These are phyloP conservation scores for Panthera leo DNA, from an alignment of 2,113 vertebrate species.

Conservation along the genomic window DNA sequence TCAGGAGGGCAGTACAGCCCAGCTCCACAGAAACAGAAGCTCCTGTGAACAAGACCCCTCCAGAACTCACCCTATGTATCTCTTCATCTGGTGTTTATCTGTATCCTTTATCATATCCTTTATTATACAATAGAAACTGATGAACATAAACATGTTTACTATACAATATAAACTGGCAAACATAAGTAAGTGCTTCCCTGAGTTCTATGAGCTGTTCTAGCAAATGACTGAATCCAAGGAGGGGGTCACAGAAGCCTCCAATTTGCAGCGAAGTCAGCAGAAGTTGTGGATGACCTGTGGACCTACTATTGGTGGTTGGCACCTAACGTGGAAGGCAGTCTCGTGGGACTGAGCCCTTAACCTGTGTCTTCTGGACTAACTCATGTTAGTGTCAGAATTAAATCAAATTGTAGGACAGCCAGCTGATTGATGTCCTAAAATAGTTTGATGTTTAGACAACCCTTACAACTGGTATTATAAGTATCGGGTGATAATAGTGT, in stretches of 20 bases:
- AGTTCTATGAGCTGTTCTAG: background rate
- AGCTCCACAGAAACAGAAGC: background rate
- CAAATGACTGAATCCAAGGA: background rate
- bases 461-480: background rate
- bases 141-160: background rate
- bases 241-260: background rate
- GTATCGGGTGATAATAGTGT: background rate
- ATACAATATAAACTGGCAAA: background rate
- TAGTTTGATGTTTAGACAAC: background rate
- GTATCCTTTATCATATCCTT: background rate
- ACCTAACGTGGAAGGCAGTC: background rate
- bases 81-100: background rate
- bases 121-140: background rate
- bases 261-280: background rate
- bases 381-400: background rate
- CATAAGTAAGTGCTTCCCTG: background rate
- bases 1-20: background rate
- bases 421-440: background rate
- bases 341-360: background rate
- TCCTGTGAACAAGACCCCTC: background rate
- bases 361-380: background rate
- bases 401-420: background rate
- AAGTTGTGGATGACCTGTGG: background rate
- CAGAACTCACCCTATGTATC: background rate
- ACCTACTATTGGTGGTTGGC: background rate